Conservation (phyloP, 2,888 invertebrate species). For the Cheilosia grossa region DNA sequence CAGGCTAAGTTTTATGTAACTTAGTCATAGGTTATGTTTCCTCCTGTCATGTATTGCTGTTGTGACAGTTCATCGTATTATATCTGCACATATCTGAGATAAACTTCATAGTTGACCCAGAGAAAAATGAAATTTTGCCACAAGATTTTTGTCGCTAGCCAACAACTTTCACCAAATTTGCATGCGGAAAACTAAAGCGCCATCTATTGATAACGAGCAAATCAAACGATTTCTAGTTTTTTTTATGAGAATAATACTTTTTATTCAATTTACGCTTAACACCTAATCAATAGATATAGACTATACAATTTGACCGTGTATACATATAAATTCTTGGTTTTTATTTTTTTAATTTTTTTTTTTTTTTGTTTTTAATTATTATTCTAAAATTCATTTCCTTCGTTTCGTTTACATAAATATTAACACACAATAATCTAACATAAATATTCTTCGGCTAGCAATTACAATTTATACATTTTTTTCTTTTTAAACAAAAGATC, state of each 20-base stretch:
- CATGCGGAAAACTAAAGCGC: not conserved
- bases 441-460: conserved; percentile 60
- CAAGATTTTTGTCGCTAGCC: not conserved
- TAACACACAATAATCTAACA: conserved; percentile 67
- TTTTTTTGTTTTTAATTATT: conserved; percentile 22
- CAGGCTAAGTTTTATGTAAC: too few relatives aligned
- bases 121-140: too few relatives aligned
- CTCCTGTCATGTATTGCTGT: too few relatives aligned
- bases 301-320: conserved; percentile 70
- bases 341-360: not conserved
- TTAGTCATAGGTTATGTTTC: too few relatives aligned
- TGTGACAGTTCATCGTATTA: too few relatives aligned
- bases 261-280: conserved; percentile 71
- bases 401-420: conserved; percentile 52
- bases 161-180: not conserved
- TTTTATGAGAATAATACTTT: conserved; percentile 73
- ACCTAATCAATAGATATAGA: conserved; percentile 69
- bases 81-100: too few relatives aligned
- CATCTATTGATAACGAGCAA: not conserved
- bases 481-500: conserved; percentile 52
- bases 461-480: conserved; percentile 54
- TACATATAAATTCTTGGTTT: conserved; percentile 62
- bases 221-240: conserved; percentile 2
- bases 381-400: conserved; percentile 70
- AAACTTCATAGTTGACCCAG: too few relatives aligned